Evolutionary conservation across 1,140 invertebrate genomes (phyloP), one percentile per base, ranked within the genome.

Genomic region (Penaeus chinensis): DNA sequence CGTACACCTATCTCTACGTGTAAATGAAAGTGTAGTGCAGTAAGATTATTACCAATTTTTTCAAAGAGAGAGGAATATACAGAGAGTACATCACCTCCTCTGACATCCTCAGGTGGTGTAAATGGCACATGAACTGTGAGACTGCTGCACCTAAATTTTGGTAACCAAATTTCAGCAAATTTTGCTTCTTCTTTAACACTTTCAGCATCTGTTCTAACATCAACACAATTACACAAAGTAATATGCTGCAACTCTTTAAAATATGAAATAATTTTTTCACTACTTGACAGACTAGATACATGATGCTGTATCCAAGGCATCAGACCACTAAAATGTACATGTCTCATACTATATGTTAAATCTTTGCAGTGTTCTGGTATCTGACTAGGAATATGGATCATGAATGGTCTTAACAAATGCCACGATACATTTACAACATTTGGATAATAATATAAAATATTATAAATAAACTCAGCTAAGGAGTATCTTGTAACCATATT

Each of bases 401-500:
- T 20, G 76, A 84, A 84, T 20, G 82, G 82, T 24, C 66, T 32
- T 27, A 74, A 20, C 5, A 11, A 32, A 66, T 84, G 71, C 27
- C 82, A 84, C 63, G 82, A 74, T 32, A 84, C 63, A 84, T 71
- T 76, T 8, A 27, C 69, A 22, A 84, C 18, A 84, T 47, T 19
- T 62, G 82, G 69, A 32, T 84, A 84, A 74, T 71, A 84, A 32
- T 76, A 76, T 19, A 84, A 19, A 27, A 84, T n/a, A 61, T 84
- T 84, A 84, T 84, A 84, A 20, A 84, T 54, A 37, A 84, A 84
- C 60, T 84, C 82, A 60, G 82, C 32, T 32, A 84, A 84, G 60
- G 82, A 76, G 5, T 62, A 60, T 60, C 60, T 76, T 19, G 71
- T 74, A 62, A 84, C n/a, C 32, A 24, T 47, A 20, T 74, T 60